A percentile compares a stretch with the other conserved stretches of the same genome.
Evolutionary conservation across 2,888 invertebrate species (phyloP).

Genomic region (Scotopteryx bipunctaria): DNA sequence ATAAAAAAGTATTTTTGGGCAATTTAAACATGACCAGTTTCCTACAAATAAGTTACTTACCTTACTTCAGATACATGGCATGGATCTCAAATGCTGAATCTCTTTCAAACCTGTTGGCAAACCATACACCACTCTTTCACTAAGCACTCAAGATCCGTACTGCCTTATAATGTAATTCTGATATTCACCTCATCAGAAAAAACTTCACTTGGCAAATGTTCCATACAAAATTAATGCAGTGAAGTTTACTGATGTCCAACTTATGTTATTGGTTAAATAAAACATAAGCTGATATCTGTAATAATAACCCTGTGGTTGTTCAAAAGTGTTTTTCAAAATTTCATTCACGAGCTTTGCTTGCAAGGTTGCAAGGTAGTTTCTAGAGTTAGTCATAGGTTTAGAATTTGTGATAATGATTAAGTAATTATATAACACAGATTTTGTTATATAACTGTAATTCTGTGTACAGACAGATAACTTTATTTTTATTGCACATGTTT

Average conservation of each 20-base stretch:
- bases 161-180: too few species aligned
- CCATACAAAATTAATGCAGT: too few species aligned
- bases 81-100: too few species aligned
- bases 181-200: too few species aligned
- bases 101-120: too few species aligned
- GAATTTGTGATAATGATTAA: slow-evolving; percentile 6
- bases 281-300: not conserved
- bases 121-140: too few species aligned
- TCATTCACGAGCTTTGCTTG: slow-evolving; percentile 30
- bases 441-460: not conserved
- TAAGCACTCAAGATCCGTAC: too few species aligned
- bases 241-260: too few species aligned
- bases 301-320: slow-evolving; percentile 24
- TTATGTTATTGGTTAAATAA: too few species aligned
- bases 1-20: slow-evolving; percentile 12
- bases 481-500: too few species aligned
- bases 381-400: slow-evolving; percentile 51
- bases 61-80: not conserved
- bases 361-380: slow-evolving; percentile 31
- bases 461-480: too few species aligned
- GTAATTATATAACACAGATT: not conserved
- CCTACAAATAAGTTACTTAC: not conserved
- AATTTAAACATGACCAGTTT: not conserved
- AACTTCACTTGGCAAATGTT: too few species aligned
- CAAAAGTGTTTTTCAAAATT: slow-evolving; percentile 17